Evolutionary conservation across 2,113 vertebrate species (phyloP).

Genomic region (Amblyornis subalaris): DNA sequence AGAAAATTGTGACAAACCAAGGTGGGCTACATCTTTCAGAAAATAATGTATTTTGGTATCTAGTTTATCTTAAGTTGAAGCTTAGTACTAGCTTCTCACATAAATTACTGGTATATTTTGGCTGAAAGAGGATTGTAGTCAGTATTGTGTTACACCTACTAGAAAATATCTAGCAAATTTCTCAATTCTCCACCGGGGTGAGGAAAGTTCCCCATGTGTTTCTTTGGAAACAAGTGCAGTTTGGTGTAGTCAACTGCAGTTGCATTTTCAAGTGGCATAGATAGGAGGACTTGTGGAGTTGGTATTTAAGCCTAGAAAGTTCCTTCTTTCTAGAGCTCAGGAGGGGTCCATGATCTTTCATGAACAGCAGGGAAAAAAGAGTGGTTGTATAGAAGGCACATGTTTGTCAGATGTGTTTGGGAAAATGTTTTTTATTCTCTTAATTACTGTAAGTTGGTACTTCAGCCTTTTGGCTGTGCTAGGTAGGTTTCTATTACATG

Average conservation of each 20-base stretch:
- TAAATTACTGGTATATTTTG: background rate
- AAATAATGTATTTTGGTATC: rapidly evolving
- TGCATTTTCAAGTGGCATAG: background rate
- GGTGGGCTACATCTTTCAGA: background rate
- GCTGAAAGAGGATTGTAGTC: background rate
- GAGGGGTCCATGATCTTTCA: background rate
- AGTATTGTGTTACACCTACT: background rate
- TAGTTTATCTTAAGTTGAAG: background rate
- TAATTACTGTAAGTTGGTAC: background rate
- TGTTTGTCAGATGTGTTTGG: background rate
- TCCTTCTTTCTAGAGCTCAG: background rate
- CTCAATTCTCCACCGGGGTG: background rate
- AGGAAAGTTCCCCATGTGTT: background rate
- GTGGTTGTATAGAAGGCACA: background rate
- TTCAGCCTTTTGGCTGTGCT: background rate
- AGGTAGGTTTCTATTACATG: background rate
- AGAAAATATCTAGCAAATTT: background rate
- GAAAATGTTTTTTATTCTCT: background rate
- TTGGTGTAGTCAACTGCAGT: background rate
- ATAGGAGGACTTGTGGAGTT: background rate
- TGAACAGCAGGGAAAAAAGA: background rate
- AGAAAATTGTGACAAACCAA: background rate
- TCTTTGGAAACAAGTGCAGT: background rate
- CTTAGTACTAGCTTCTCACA: background rate
- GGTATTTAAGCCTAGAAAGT: background rate